Conservation (phyloP, 2,113 vertebrate genomes). For the Ochotona curzoniae region DNA sequence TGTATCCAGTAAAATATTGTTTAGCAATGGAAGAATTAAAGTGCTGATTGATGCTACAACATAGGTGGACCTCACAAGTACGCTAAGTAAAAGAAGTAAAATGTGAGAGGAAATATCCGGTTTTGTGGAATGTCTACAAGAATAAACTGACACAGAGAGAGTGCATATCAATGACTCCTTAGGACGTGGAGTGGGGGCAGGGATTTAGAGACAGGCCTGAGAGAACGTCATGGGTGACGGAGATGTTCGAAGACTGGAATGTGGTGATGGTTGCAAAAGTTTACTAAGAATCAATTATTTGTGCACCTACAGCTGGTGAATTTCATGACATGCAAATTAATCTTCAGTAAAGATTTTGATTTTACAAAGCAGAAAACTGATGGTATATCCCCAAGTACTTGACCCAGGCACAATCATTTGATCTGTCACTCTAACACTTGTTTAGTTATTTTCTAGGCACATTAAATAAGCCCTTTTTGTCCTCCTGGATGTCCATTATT, state of each 20-base stretch:
- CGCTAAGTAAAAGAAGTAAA: background rate
- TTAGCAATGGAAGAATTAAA: background rate
- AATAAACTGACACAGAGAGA: background rate
- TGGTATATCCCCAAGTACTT: background rate
- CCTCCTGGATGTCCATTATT: conserved; percentile 40
- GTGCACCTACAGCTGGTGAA: background rate
- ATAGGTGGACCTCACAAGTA: background rate
- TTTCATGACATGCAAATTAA: conserved; percentile 17
- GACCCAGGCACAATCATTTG: background rate
- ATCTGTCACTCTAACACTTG: background rate
- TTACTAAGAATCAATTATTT: background rate
- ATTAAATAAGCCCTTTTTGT: conserved; percentile 45
- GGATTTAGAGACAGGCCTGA: background rate
- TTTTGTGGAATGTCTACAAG: background rate
- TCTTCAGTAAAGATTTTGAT: background rate
- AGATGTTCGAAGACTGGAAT: background rate
- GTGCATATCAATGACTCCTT: background rate
- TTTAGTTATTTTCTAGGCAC: conserved; percentile 42
- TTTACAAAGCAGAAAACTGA: background rate
- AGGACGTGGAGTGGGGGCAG: background rate
- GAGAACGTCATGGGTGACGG: background rate
- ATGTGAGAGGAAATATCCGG: background rate
- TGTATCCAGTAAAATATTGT: background rate
- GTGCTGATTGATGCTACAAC: background rate
- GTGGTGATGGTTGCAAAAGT: background rate